Base-by-base conservation (phyloP, 2,888 invertebrate species). In the Dasysyrphus albostriatus region DNA sequence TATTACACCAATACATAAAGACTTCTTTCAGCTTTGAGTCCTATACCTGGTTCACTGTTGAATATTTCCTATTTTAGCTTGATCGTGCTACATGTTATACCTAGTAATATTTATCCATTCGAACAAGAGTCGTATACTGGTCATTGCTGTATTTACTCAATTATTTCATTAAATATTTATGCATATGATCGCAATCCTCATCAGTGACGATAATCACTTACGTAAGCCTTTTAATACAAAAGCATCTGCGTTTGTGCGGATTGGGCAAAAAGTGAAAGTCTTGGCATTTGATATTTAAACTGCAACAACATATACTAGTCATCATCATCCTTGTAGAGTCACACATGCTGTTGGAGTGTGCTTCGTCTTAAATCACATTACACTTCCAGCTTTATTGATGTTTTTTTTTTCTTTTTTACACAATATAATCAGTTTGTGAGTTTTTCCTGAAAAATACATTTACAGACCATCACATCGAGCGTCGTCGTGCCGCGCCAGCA, bases 231-330 rank as follows among this genome's bases (percentile, higher is more conserved):
- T 7, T 24, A 75, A 59, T 59, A 32, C 59, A 63, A 47, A n/a
- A 61, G 14, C 74, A 70, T 51, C 75, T 65, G 56, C 79, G 65
- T 67, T 80, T 67, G n/a, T 67, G 63, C 44, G 34, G 63, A 72
- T 80, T 72, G 58, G 44, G 44, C 49, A 29, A 67, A 56, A 76
- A 84, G 84, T 84, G 81, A 84, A 84, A 84, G 84, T 84, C 70
- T 56, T 47, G 29, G 69, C 80, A 65, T 84, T 63, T 79, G 75
- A 79, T 75, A 74, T 65, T 84, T 67, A 58, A 39, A 39, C 56
- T 32, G 6, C 34, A 32, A 16, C 32, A 65, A 19, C 16, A 24
- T n/a, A n/a, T n/a, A n/a, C n/a, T n/a, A 19, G 56, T 19, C 44
- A 51, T 63, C 44, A 51, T 63, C 78, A 78, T 80, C 79, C 79